Evolutionary conservation across 2,797 vertebrate genomes (phyloP), one percentile per base, ranked within the genome.

Genomic region (Octomys mimax): DNA sequence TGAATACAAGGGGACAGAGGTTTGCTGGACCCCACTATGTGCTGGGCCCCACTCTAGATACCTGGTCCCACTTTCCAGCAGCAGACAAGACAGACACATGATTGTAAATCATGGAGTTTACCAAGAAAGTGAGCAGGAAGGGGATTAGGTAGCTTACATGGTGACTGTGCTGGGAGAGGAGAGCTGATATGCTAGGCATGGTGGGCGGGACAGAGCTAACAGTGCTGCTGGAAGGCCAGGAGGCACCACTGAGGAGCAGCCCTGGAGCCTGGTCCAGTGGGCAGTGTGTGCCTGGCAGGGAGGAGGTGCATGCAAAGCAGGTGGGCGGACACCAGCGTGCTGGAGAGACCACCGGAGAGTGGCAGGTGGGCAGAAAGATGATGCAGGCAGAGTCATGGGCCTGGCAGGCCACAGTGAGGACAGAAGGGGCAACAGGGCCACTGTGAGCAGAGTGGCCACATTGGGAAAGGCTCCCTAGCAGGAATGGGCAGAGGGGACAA

Each of bases 1-100:
- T 2, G 3, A 64, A 13, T 12, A 59, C 42, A 88, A 24, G 31
- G 4, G 46, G 46, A 5, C 64, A 16, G 0, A 0, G 10, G 2
- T 82, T 54, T 77, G 8, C 36, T 73, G 42, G 87, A 57, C 13
- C 64, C 79, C 70, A 33, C 81, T 77, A 19, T 11, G 52, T 39
- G 57, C 39, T 85, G 73, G 68, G 36, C 71, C 59, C 31, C 4
- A 16, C 16, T 54, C 0, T 12, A 66, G n/a, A 42, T 24, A 59
- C 82, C 88, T 2, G n/a, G 1, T 14, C 70, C 61, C n/a, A 14
- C 18, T 12, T 66, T 42, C 42, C 0, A 54, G 75, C 84, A 19
- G 7, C 26, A 78, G 93, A n/a, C n/a, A 78, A 61, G n/a, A 59
- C 52, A 68, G 42, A 5, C 18, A 1, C 6, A 1, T 3, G 24